Conservation (phyloP, 1,140 invertebrate species). For the Chymomyza costata region DNA sequence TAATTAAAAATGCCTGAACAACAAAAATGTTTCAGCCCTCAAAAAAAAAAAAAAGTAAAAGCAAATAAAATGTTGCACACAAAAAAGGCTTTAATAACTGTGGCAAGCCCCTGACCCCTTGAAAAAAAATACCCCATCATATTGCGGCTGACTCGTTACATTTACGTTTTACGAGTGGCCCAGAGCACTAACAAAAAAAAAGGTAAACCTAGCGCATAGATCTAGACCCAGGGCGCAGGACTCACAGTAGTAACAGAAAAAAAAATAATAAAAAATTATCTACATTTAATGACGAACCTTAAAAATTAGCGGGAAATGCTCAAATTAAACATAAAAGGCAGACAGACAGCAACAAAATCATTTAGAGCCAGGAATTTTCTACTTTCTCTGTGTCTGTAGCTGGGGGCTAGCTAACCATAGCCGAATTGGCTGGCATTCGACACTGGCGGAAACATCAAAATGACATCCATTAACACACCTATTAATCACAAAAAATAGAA, state of each 20-base stretch:
- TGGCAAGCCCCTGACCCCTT: conserved; percentile 15
- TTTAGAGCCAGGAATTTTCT: conserved; percentile 1
- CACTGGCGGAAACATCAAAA: conserved; percentile 74
- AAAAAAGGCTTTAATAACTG: conserved; percentile 58
- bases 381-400: neutral
- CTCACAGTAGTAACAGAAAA: conserved; percentile 13
- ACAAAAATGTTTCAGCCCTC: neutral
- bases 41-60: too few relatives aligned
- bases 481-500: conserved; percentile 64
- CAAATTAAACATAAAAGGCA: conserved; percentile 69
- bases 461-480: conserved; percentile 75
- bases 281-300: conserved; percentile 71
- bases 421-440: conserved; percentile 40
- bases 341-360: conserved; percentile 7
- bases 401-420: neutral
- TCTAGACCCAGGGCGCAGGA: conserved; percentile 11
- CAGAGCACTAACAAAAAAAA: conserved; percentile 12
- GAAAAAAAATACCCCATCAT: conserved; percentile 11
- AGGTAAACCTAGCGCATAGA: conserved; percentile 19
- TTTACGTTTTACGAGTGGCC: conserved; percentile 63
- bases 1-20: conserved; percentile 59
- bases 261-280: conserved; percentile 66
- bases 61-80: conserved; percentile 13
- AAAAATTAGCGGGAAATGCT: conserved; percentile 73
- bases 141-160: conserved; percentile 56